Percentiles rank a stretch among this genome's conserved stretches.
Conservation (phyloP, 2,888 invertebrate species). For the Pocota personata region DNA sequence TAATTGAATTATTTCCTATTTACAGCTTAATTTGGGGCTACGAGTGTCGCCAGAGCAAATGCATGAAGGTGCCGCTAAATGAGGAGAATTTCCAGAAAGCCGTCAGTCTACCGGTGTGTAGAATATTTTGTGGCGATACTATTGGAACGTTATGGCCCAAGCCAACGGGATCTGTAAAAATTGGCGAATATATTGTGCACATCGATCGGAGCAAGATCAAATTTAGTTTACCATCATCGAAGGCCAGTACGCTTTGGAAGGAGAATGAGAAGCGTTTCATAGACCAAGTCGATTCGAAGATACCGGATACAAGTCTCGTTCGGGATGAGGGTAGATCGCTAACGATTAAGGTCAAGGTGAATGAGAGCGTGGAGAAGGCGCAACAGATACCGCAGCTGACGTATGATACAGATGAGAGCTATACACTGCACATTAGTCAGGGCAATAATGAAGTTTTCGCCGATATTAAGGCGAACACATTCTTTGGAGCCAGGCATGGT, state of each 20-base stretch:
- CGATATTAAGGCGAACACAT: constrained; percentile 84
- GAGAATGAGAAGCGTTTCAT: constrained; percentile 81
- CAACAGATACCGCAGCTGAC: constrained; percentile 79
- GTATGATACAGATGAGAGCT: constrained; percentile 85
- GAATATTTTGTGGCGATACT: constrained; percentile 83
- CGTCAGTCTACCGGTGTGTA: constrained; percentile 83
- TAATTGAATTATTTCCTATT: constrained; percentile 33
- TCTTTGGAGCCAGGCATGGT: constrained; percentile 86
- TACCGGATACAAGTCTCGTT: constrained; percentile 77
- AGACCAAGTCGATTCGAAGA: constrained; percentile 78
- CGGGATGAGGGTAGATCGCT: constrained; percentile 82
- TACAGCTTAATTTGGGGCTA: constrained; percentile 79
- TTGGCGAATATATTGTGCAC: constrained; percentile 82
- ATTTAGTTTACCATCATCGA: constrained; percentile 78
- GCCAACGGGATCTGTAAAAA: constrained; percentile 83
- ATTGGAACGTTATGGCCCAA: constrained; percentile 83
- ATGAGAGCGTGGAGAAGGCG: constrained; percentile 69
- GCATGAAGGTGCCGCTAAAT: constrained; percentile 79
- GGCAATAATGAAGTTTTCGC: constrained; percentile 82
- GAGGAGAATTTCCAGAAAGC: constrained; percentile 79
- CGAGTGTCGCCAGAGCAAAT: constrained; percentile 78
- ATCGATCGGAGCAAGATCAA: constrained; percentile 81
- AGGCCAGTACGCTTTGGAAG: constrained; percentile 78
- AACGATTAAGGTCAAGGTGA: constrained; percentile 80
- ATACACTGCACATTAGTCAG: constrained; percentile 79